Percentiles rank a stretch among this genome's conserved stretches.
These are phyloP conservation scores for Halisarca cf. caerulea DNA, from an alignment of 37 sponge, comb jelly and placozoan species.

Conservation along the genomic window DNA sequence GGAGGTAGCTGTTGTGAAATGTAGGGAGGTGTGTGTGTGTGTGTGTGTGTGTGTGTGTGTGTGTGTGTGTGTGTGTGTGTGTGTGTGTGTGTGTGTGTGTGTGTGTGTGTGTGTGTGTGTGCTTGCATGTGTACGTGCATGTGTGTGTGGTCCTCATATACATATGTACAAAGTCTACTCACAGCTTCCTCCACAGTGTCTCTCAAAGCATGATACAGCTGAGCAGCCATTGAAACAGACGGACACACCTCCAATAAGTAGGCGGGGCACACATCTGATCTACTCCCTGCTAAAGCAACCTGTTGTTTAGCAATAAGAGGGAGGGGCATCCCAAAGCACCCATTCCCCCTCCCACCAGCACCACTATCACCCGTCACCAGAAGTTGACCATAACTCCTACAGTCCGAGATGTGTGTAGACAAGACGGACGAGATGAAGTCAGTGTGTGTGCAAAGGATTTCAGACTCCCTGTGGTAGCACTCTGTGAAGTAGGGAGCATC, in stretches of 20 bases:
- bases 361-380: neutral
- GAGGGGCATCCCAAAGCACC: slow-evolving; percentile 45
- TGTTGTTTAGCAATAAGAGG: slow-evolving; percentile 52
- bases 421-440: slow-evolving; percentile 34
- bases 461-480: slow-evolving; percentile 41
- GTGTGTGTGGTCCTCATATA: neutral
- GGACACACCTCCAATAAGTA: slow-evolving; percentile 55
- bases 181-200: slow-evolving; percentile 41
- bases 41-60: slow-evolving; percentile 12
- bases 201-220: slow-evolving; percentile 27
- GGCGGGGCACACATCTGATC: slow-evolving; percentile 16
- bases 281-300: slow-evolving; percentile 51
- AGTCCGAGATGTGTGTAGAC: slow-evolving; percentile 32
- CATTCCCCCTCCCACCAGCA: too few species aligned
- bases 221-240: slow-evolving; percentile 27
- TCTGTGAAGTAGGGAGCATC: slow-evolving; percentile 53
- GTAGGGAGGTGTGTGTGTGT: neutral
- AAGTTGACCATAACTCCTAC: slow-evolving; percentile 36
- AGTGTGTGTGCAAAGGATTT: slow-evolving; percentile 22
- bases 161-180: neutral
- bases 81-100: slow-evolving; percentile 15
- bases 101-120: neutral
- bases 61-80: slow-evolving; percentile 2
- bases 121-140: neutral
- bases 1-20: neutral